Evolutionary conservation across 2,888 invertebrate species (phyloP).

Genomic region (Silvanus unidentatus): DNA sequence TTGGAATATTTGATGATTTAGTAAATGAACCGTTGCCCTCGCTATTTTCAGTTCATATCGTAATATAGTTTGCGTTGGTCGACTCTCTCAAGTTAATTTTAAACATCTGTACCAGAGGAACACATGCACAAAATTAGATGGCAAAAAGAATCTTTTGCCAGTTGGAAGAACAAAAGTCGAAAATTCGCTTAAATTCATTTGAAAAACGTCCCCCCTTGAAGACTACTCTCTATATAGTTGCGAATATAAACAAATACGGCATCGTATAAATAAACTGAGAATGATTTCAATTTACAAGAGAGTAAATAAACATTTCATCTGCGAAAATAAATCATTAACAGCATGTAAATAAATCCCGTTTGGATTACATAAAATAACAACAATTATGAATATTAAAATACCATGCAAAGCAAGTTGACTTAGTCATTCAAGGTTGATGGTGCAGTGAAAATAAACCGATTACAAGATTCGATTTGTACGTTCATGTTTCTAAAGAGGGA

Average conservation of each 20-base stretch:
- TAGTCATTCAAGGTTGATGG: no score
- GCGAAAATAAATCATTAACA: slow-evolving; percentile 37
- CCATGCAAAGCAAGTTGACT: no score
- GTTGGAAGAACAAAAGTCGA: not conserved
- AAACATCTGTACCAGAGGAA: not conserved
- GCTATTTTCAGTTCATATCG: slow-evolving; percentile 31
- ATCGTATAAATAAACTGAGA: slow-evolving; percentile 14
- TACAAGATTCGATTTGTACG: no score
- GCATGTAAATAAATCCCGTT: no score
- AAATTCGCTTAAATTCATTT: no score
- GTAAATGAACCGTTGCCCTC: slow-evolving; percentile 39
- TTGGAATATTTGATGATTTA: slow-evolving; percentile 35
- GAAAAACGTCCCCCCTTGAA: no score
- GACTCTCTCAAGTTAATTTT: slow-evolving; percentile 4
- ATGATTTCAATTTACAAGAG: slow-evolving; percentile 12
- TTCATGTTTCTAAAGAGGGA: slow-evolving; percentile 22
- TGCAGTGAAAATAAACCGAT: no score
- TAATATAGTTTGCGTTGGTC: slow-evolving; percentile 4
- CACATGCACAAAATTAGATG: not conserved
- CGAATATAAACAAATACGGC: no score
- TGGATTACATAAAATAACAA: no score
- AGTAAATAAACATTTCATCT: slow-evolving; percentile 32
- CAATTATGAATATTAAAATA: no score
- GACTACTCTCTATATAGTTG: no score
- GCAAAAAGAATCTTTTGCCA: not conserved